Conservation (phyloP, 2,113 vertebrate species). For the Salvator merianae region DNA sequence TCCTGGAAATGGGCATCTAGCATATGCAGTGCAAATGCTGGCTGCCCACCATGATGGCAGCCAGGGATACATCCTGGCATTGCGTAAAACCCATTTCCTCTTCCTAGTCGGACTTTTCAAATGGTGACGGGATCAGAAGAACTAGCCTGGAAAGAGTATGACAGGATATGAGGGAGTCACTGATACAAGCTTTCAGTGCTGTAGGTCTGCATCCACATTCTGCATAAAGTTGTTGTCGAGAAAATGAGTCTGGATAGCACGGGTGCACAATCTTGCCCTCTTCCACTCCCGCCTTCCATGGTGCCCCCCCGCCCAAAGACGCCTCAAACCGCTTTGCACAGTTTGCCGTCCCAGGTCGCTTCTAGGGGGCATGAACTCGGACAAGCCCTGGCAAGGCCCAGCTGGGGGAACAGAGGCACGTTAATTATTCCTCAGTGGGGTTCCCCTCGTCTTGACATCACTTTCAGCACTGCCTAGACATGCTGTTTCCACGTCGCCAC, state of each 20-base stretch:
- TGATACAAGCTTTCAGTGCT: too few relatives aligned
- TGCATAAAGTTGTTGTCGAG: not conserved
- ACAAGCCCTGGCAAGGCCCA: not conserved
- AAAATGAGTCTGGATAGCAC: not conserved
- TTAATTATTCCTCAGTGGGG: slow-evolving; percentile 26
- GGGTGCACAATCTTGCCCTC: not conserved
- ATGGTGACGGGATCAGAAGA: not conserved
- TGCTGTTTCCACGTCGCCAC: not conserved
- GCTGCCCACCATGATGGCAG: too few relatives aligned
- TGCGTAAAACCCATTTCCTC: too few relatives aligned
- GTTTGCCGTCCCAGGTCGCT: not conserved
- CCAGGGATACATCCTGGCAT: too few relatives aligned
- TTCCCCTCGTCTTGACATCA: slow-evolving; percentile 17
- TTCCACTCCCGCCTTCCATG: not conserved
- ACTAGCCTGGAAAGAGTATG: not conserved
- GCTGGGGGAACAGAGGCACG: not conserved
- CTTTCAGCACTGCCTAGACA: slow-evolving; percentile 27
- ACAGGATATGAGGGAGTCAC: too few relatives aligned
- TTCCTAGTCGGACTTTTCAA: not conserved
- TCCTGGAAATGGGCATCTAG: too few relatives aligned
- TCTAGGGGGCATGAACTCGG: not conserved
- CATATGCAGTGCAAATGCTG: too few relatives aligned
- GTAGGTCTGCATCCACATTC: not conserved
- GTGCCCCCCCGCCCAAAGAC: accelerated
- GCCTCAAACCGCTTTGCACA: accelerated